Conservation (phyloP, 2,113 vertebrate genomes). For the Ceyx margarethae region DNA sequence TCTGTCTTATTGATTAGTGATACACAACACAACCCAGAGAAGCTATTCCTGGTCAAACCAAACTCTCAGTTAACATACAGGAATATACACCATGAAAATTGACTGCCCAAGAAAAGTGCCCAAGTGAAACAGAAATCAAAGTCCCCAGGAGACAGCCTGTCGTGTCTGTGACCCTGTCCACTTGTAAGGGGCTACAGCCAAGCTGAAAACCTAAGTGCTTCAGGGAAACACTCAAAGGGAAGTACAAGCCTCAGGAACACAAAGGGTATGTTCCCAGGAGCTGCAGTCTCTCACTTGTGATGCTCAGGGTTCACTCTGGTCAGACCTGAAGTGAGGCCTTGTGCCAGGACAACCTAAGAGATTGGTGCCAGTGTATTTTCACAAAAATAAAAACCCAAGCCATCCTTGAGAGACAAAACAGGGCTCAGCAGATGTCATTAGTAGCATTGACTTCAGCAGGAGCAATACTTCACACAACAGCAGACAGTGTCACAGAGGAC, state of each 20-base stretch:
- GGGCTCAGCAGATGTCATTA: neutral
- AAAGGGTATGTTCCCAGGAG: neutral
- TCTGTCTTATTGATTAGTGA: neutral
- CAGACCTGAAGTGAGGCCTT: neutral
- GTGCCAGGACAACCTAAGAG: neutral
- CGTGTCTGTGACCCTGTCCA: neutral
- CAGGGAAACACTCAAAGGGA: rapidly evolving
- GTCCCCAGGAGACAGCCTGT: neutral
- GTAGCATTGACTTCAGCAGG: neutral
- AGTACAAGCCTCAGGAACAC: neutral
- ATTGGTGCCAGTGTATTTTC: rapidly evolving
- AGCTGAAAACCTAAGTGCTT: neutral
- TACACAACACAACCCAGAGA: neutral
- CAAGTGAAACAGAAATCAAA: neutral
- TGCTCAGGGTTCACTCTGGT: neutral
- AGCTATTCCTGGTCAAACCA: neutral
- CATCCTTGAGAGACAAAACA: neutral
- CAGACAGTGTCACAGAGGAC: neutral
- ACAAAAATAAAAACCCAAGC: neutral
- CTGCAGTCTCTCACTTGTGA: neutral
- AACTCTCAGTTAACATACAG: neutral
- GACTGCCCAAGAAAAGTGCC: neutral
- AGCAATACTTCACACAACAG: neutral
- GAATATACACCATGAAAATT: neutral
- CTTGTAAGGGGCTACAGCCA: neutral